Evolutionary conservation across 1,140 invertebrate genomes (phyloP), one percentile per base, ranked within the genome.

Genomic region (Pygmarrhopalites habei): DNA sequence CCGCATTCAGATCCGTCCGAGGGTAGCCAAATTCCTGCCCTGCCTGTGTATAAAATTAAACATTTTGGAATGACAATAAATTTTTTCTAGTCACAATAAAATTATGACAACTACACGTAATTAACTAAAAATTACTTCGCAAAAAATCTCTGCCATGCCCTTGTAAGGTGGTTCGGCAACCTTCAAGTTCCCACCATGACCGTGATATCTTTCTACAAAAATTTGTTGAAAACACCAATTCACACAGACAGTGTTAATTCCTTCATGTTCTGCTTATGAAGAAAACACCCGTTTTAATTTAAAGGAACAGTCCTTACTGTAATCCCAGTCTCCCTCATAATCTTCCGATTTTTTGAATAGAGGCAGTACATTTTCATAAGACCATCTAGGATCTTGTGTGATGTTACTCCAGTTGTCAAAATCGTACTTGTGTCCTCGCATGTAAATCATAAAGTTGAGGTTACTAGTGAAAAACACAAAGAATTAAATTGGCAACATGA

Each of bases 301-400:
- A 53, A 39, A 49, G 56, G 21, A 58, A 49, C 5, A 35, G 32
- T 35, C 15, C 44, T n/a, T 19, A 47, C 44, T 7, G 10, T 47
- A 5, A 47, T 47, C 44, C 44, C 44, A 47, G 7, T 47, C 44
- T 19, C 64, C 64, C 25, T 60, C 64, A 58, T 79, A 79, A 26
- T 75, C 71, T 70, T 83, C 82, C 0, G 80, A 79, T 68, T 81
- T 82, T 17, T 78, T 76, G 69, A 84, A 85, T 66, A 81, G 83
- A 1, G 78, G 78, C 0, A 94, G 74, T 0, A 90, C 87, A 41
- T 90, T 82, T 17, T 87, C 78, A 75, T 92, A 96, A 1, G 86
- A 85, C 94, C 94, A 97, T 10, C 89, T 86, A 0, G 83, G 77
- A 72, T 95, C 91, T 0, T 92, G 92, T 25, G 57, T 59, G 17